Base-by-base conservation (phyloP, 2,797 vertebrate species). In the Parotocinclus haroldoi region DNA sequence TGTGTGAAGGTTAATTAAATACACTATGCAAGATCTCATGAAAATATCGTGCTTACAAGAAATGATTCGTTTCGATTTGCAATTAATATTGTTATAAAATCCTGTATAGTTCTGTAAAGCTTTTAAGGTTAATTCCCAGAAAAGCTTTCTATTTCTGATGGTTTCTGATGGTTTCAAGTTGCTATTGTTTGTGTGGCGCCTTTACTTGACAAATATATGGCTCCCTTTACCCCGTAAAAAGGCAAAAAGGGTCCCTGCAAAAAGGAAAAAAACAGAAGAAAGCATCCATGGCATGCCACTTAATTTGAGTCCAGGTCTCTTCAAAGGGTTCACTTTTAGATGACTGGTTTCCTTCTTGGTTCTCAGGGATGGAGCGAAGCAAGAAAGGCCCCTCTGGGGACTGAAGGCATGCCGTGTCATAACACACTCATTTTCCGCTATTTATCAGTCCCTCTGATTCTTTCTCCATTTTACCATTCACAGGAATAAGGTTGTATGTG, bases 371-470 rank as follows among this genome's bases (percentile, higher is more conserved):
- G 66, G 39, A 68, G 72, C 58, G 74, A 76, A 82, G 85, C 76
- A 84, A 81, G 82, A 85, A 84, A 81, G 68, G 72, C 74, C 86
- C 87, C 89, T 88, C 88, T 77, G 83, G 90, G 88, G 88, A 90
- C 83, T 71, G 67, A 86, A 89, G 87, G 89, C 88, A 89, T 90
- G 71, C 87, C 83, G 74, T 79, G 72, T 73, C 84, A 81, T 77
- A 83, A 87, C 83, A 81, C 85, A 81, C 84, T 82, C 76, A 79
- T 85, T 85, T 89, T 88, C 83, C 77, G 83, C 88, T 83, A 83
- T 83, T 88, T 87, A 88, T 85, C 84, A 78, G 76, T 78, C 76
- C 80, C 63, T 84, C 80, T 81, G 80, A 84, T 87, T 81, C 75
- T 83, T 85, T 85, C 81, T 80, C 82, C 76, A 81, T 82, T 85